Conservation (phyloP, 2,888 invertebrate species). For the Macrophya alboannulata region DNA sequence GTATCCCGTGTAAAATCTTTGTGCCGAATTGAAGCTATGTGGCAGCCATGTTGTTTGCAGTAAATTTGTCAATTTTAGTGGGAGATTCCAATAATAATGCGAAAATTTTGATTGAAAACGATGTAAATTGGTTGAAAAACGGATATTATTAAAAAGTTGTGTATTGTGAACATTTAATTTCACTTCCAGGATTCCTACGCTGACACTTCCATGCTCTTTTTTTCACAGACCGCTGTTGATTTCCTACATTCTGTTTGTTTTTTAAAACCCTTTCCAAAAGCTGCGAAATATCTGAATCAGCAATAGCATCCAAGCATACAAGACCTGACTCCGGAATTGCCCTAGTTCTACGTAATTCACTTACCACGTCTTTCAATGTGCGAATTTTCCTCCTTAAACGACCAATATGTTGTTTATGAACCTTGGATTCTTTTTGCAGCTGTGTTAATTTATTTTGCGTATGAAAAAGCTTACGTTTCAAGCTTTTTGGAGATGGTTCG, state of each 20-base stretch:
- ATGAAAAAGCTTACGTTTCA: not conserved
- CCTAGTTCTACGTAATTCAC: slow-evolving; percentile 12
- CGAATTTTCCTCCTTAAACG: slow-evolving; percentile 11
- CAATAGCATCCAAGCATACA: slow-evolving; percentile 9
- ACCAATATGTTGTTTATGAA: slow-evolving; percentile 6
- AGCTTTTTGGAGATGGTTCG: not conserved
- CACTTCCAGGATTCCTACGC: not conserved
- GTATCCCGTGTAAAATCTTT: no score
- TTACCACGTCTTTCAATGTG: not conserved
- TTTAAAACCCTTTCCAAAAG: not conserved
- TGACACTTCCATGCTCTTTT: not conserved
- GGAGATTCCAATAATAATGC: no score
- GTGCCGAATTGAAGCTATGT: no score
- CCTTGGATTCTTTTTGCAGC: not conserved
- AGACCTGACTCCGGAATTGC: not conserved
- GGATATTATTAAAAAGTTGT: no score
- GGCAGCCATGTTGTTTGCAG: no score
- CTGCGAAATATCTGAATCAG: not conserved
- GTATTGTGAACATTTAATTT: no score
- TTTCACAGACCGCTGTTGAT: not conserved
- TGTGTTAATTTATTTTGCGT: not conserved
- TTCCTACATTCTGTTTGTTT: not conserved
- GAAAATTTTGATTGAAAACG: no score
- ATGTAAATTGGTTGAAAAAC: no score
- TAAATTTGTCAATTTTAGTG: no score